Evolutionary conservation across 2,888 invertebrate genomes (phyloP).

Genomic region (Helobdella robusta): DNA sequence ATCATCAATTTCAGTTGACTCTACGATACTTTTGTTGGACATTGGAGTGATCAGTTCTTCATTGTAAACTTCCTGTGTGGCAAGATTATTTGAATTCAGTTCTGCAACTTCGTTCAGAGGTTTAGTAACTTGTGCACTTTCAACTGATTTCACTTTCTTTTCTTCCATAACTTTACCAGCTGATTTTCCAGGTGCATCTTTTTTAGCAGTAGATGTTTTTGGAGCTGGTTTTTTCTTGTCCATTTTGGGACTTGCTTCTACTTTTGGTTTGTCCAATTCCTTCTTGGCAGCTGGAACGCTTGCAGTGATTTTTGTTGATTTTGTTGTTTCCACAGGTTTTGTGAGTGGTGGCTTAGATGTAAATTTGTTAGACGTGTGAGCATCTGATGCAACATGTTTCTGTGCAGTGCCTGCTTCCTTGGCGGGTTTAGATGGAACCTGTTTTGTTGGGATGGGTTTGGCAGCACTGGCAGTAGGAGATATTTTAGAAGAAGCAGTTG

Average conservation of each 20-base stretch:
- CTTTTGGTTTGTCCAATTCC: background rate
- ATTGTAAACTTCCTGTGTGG: background rate
- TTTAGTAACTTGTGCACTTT: background rate
- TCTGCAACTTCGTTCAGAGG: background rate
- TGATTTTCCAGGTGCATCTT: no score
- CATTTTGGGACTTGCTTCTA: background rate
- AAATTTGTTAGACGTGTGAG: background rate
- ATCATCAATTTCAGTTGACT: background rate
- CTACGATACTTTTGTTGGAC: background rate
- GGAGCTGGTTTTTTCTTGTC: constrained; percentile 15
- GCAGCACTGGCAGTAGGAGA: background rate
- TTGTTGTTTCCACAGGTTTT: background rate
- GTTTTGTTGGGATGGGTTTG: constrained; percentile 17
- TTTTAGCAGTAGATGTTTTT: background rate
- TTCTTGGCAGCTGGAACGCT: constrained; percentile 1
- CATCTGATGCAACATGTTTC: background rate
- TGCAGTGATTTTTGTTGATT: background rate
- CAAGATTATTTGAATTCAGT: background rate
- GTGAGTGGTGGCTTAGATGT: background rate
- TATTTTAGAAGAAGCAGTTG: no score
- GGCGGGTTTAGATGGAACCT: constrained; percentile 7
- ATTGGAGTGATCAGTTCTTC: constrained; percentile 1
- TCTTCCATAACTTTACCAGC: no score
- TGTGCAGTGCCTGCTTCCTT: background rate
- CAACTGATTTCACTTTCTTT: background rate